phyloP scores from a whole-genome alignment of 2,888 invertebrate species.

The Caenorhabditis wallacei region DNA sequence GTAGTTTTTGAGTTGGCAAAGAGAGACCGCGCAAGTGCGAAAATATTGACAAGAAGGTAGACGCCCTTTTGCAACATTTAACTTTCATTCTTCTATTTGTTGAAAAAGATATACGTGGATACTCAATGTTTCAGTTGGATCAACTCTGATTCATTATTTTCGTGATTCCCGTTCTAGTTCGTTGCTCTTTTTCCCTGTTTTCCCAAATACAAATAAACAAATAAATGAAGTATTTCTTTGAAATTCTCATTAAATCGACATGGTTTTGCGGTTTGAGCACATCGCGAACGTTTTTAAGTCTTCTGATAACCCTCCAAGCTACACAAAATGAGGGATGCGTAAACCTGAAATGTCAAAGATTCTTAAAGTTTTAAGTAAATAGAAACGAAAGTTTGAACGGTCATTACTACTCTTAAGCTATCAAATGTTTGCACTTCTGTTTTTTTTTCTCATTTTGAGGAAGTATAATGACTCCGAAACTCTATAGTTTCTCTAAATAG shows the following conservation, averaged over 20 bases:
- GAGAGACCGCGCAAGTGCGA: constrained; percentile 59
- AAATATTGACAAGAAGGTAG: constrained; percentile 51
- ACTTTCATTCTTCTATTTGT: constrained; percentile 1
- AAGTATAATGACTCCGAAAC: constrained; percentile 20
- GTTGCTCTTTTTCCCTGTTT: background rate
- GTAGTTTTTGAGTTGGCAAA: constrained; percentile 47
- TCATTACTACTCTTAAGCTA: constrained; percentile 40
- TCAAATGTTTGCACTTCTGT: constrained; percentile 35
- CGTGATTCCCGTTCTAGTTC: background rate
- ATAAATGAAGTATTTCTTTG: background rate
- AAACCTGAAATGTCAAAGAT: constrained; percentile 15
- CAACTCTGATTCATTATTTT: constrained; percentile 4
- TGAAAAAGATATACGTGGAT: constrained; percentile 9
- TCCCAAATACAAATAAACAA: constrained; percentile 2
- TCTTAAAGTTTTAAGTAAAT: constrained; percentile 30
- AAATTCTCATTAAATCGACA: too few species aligned
- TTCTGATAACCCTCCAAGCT: background rate
- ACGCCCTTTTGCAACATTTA: constrained; percentile 57
- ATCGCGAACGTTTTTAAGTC: constrained; percentile 10
- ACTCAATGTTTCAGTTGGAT: background rate
- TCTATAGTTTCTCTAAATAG: constrained; percentile 20
- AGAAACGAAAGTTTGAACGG: constrained; percentile 36
- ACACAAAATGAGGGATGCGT: background rate
- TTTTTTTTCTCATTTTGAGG: constrained; percentile 39
- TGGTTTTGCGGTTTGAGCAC: background rate